Evolutionary conservation across 2,113 vertebrate species (phyloP).

Genomic region (Lethenteron camtschaticum): DNA sequence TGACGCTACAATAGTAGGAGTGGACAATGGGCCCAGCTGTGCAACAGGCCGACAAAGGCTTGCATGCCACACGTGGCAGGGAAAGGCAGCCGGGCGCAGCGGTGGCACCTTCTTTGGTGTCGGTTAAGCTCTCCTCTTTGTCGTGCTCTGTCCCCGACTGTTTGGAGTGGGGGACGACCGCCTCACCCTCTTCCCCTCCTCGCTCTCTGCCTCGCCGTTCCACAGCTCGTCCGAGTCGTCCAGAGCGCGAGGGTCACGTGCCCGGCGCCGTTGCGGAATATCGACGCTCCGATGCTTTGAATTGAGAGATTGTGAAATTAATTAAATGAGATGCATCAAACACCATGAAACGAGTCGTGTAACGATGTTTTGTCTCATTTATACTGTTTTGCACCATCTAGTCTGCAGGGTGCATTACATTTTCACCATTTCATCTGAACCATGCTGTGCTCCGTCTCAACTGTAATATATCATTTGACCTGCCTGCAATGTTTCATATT

Average conservation of each 20-base stretch:
- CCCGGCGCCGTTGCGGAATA: conserved; percentile 2
- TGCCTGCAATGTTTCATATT: too few species aligned
- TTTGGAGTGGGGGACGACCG: conserved; percentile 41
- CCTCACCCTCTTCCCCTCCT: conserved; percentile 50
- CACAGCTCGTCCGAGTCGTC: conserved; percentile 89
- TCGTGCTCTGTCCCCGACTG: conserved; percentile 74
- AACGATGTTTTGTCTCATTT: too few species aligned
- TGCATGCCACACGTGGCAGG: neutral
- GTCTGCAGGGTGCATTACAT: too few species aligned
- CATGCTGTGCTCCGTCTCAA: too few species aligned
- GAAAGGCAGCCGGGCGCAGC: neutral
- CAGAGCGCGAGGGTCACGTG: conserved; percentile 42
- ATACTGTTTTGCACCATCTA: too few species aligned
- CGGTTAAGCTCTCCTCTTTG: conserved; percentile 86
- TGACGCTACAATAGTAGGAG: too few species aligned
- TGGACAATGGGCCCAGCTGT: too few species aligned
- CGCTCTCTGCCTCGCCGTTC: conserved; percentile 84
- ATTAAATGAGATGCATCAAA: too few species aligned
- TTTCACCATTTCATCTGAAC: too few species aligned
- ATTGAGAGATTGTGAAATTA: too few species aligned
- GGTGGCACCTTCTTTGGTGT: conserved; percentile 71
- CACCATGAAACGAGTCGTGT: too few species aligned
- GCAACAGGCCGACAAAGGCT: neutral
- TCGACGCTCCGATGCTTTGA: neutral
- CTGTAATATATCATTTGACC: too few species aligned